Conservation (phyloP, 2,113 vertebrate genomes). For the Sula dactylatra region DNA sequence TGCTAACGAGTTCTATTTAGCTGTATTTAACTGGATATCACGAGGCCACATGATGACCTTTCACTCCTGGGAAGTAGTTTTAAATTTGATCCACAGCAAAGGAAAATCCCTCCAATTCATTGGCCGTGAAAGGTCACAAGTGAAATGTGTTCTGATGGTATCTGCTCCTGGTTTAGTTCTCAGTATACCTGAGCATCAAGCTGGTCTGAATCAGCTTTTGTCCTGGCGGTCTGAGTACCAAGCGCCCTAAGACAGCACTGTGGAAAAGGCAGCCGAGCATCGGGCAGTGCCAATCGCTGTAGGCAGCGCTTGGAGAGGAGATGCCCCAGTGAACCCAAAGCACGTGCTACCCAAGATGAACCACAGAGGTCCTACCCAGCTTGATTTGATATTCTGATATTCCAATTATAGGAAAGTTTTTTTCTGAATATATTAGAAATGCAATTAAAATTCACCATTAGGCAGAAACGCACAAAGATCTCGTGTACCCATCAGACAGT, state of each 20-base stretch:
- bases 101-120: constrained; percentile 80
- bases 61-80: constrained; percentile 81
- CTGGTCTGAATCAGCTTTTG: constrained; percentile 77
- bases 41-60: constrained; percentile 76
- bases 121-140: constrained; percentile 83
- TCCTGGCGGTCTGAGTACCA: constrained; percentile 63
- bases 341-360: neutral
- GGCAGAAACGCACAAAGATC: neutral
- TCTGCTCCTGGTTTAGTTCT: constrained; percentile 76
- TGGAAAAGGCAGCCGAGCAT: constrained; percentile 43
- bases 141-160: constrained; percentile 84
- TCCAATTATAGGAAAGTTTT: neutral
- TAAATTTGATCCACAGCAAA: constrained; percentile 80
- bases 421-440: neutral
- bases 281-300: neutral
- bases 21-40: constrained; percentile 82
- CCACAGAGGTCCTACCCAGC: neutral
- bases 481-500: neutral
- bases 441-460: neutral
- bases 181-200: constrained; percentile 75
- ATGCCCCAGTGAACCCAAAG: neutral
- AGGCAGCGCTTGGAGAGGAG: neutral
- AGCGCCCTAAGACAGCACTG: constrained; percentile 60
- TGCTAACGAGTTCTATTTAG: constrained; percentile 83
- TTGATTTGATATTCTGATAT: neutral